phyloP scores from a whole-genome alignment of 2,888 invertebrate genomes.

The Rhaphigaster nebulosa region DNA sequence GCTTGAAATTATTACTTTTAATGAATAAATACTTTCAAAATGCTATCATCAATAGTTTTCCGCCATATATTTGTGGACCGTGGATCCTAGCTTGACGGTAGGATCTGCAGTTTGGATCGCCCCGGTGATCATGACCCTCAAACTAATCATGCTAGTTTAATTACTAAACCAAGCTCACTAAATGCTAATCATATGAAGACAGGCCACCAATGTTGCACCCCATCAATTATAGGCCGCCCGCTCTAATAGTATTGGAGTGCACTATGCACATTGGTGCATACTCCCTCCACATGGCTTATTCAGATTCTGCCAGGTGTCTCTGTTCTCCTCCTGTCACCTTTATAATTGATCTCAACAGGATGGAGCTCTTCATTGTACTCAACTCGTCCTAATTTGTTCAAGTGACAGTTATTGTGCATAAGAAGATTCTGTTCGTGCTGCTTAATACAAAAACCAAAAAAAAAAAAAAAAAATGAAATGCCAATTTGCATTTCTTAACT shows the following conservation, averaged over 20 bases:
- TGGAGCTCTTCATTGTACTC: neutral
- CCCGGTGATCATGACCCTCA: neutral
- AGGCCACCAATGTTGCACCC: neutral
- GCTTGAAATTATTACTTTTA: no score
- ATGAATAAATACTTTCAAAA: no score
- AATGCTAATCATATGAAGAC: conserved; percentile 35
- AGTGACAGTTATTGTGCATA: neutral
- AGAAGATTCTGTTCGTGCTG: neutral
- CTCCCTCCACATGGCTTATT: neutral
- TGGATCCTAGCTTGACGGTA: neutral
- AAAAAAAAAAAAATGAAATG: no score
- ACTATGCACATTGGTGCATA: neutral
- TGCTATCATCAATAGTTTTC: no score
- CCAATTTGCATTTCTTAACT: no score
- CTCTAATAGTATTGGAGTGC: conserved; percentile 34
- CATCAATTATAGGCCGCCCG: neutral
- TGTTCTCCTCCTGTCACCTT: conserved; percentile 9
- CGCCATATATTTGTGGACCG: no score
- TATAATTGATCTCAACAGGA: conserved; percentile 1
- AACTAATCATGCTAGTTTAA: conserved; percentile 31
- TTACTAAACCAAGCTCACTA: neutral
- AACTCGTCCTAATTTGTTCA: neutral
- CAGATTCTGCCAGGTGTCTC: conserved; percentile 18
- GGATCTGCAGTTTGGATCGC: neutral
- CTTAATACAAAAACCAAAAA: no score